phyloP scores from a whole-genome alignment of 2,797 vertebrate genomes.

The Chrysocyon brachyurus region DNA sequence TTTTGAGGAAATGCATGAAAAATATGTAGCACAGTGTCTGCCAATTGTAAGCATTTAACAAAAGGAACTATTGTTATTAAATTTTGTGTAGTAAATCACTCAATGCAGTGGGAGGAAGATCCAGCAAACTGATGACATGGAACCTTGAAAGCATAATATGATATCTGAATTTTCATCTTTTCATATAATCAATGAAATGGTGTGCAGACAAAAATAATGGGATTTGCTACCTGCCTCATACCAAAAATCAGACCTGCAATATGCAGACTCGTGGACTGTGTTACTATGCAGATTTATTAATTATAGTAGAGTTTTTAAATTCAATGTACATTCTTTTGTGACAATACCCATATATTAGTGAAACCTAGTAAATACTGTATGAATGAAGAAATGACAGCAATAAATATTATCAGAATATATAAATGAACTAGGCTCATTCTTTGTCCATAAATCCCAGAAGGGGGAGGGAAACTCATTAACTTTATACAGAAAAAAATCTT shows the following conservation, averaged over 20 bases:
- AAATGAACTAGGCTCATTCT: background rate
- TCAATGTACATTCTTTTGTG: background rate
- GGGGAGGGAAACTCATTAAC: background rate
- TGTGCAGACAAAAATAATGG: background rate
- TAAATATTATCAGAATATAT: background rate
- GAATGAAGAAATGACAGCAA: background rate
- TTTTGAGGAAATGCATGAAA: background rate
- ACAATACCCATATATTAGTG: background rate
- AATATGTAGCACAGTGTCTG: background rate
- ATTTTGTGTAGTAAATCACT: background rate
- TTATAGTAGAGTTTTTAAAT: background rate
- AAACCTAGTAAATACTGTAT: background rate
- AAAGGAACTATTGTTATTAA: background rate
- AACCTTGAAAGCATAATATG: background rate
- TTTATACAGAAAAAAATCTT: background rate
- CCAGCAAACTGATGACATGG: background rate
- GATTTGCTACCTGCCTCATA: background rate
- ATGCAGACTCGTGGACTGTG: background rate
- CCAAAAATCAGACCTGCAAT: background rate
- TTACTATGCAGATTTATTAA: background rate
- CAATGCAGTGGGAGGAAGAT: background rate
- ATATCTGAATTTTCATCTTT: background rate
- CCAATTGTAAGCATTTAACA: background rate
- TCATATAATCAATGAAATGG: background rate
- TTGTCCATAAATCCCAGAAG: background rate